Evolutionary conservation across 1,140 invertebrate genomes (phyloP).

Genomic region (Parapsyche elsis): DNA sequence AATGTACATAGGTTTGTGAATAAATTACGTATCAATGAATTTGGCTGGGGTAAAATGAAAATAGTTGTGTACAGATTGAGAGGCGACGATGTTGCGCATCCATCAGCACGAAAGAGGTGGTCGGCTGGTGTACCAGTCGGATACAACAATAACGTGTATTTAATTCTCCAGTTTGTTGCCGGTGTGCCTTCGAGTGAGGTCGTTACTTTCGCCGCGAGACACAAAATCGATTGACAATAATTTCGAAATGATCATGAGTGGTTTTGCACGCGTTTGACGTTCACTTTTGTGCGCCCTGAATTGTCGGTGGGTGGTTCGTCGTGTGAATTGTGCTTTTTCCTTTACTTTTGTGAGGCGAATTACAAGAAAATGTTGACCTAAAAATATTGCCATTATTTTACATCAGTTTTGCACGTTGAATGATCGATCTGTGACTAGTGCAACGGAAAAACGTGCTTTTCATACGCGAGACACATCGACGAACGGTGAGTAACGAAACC

Average conservation of each 20-base stretch:
- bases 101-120: slow-evolving; percentile 29
- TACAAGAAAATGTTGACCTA: too few species aligned
- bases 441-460: background rate
- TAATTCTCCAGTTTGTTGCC: slow-evolving; percentile 27
- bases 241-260: background rate
- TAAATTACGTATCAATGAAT: background rate
- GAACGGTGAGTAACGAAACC: slow-evolving; percentile 38
- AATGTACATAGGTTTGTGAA: too few species aligned
- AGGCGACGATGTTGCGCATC: slow-evolving; percentile 7
- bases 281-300: background rate
- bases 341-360: background rate
- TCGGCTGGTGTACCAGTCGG: slow-evolving; percentile 17
- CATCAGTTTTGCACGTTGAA: background rate
- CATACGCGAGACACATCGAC: slow-evolving; percentile 17
- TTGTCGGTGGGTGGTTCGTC: background rate
- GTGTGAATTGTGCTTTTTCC: background rate
- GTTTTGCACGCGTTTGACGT: background rate
- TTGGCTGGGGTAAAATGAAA: background rate
- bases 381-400: background rate
- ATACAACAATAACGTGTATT: slow-evolving; percentile 26
- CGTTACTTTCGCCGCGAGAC: background rate
- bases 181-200: slow-evolving; percentile 6
- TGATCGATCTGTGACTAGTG: background rate
- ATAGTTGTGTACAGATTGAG: slow-evolving; percentile 4
- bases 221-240: background rate